phyloP scores from a whole-genome alignment of 2,113 vertebrate genomes.

The Butorides virescens region DNA sequence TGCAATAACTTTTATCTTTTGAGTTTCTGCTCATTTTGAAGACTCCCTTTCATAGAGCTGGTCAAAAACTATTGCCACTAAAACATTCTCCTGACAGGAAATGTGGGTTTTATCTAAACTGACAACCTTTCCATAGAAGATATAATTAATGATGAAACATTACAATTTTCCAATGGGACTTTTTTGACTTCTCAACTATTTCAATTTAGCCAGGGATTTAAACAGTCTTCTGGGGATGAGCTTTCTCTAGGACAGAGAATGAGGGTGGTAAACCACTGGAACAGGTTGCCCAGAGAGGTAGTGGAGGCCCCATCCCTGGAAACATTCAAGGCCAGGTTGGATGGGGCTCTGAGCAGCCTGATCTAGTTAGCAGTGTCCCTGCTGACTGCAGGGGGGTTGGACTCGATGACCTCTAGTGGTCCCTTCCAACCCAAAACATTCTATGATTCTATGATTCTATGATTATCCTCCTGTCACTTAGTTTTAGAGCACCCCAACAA shows the following conservation, averaged over 20 bases:
- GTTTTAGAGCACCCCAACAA: not conserved
- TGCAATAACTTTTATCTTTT: not conserved
- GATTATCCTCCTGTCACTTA: not conserved
- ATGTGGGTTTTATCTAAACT: not conserved
- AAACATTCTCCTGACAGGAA: not conserved
- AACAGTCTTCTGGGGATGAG: not conserved
- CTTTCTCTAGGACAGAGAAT: not conserved
- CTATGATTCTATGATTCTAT: too few relatives aligned
- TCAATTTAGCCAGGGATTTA: not conserved
- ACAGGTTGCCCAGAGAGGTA: too few relatives aligned
- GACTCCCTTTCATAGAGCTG: not conserved
- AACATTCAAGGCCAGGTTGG: too few relatives aligned
- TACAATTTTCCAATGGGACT: not conserved
- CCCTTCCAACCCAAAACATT: too few relatives aligned
- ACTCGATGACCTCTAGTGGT: too few relatives aligned
- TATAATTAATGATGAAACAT: not conserved
- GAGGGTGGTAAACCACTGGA: too few relatives aligned
- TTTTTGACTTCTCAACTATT: not conserved
- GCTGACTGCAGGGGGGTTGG: too few relatives aligned
- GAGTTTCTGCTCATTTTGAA: not conserved
- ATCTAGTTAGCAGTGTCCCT: too few relatives aligned
- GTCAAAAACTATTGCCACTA: not conserved
- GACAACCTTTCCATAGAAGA: not conserved
- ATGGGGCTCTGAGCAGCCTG: too few relatives aligned
- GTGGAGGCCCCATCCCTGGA: too few relatives aligned